Base-by-base conservation (phyloP, 2,888 invertebrate species). In the Dorcus hopei region DNA sequence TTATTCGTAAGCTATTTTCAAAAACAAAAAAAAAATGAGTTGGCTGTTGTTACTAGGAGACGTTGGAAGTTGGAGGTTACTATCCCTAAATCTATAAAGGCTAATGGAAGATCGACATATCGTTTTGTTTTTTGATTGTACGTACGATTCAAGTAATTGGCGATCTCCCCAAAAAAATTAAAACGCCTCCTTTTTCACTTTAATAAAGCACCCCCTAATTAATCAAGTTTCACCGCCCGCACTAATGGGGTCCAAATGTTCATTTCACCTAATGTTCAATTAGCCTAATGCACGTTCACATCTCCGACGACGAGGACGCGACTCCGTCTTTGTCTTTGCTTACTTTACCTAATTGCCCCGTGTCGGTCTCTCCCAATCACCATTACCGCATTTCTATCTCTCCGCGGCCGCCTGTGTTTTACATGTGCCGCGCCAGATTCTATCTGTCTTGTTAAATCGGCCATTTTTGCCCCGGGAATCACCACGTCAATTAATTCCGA, bases 231-330 rank as follows among this genome's bases (percentile, higher is more conserved):
- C 68, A 72, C 71, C 71, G 71, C 54, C 54, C 42, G 48, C 64
- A 70, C 75, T 74, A 76, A 75, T 75, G 70, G 78, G 75, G 74
- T 75, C 76, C 76, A 76, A 78, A 76, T 76, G 77, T 76, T 78
- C 78, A 78, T 77, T 79, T 78, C 77, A 78, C 77, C 78, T 79
- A 79, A 80, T 79, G 79, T 79, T 79, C 79, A 79, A 79, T 80
- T 80, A 79, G 75, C 73, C 76, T 79, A 80, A 80, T 80, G 80
- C 78, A 78, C 76, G 77, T 79, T 79, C 77, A 74, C 78, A 77
- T 77, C 77, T 76, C 74, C 71, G 69, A 68, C 64, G 66, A 54
- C 54, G 49, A 14, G 38, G 2, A 23, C 38, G 38, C 49, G 9
- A 16, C 70, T 66, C 71, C 70, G 70, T 67, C 64, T 62, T 69